phyloP scores from a whole-genome alignment of 2,113 vertebrate species.

The Uropsilus gracilis region DNA sequence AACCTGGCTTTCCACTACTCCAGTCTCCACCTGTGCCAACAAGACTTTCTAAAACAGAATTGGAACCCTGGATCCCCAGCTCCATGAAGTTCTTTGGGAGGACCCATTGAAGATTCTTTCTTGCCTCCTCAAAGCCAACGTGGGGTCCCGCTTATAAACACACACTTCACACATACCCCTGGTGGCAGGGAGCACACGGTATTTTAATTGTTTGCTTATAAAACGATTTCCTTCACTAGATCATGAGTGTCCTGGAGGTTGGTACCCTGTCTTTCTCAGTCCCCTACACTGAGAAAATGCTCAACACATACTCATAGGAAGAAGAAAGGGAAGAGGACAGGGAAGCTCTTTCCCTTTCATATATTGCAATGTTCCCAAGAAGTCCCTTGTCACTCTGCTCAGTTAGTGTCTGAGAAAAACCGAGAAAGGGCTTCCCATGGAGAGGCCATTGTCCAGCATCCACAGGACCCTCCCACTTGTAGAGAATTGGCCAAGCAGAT shows the following conservation, averaged over 20 bases:
- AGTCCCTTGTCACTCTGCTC: no score
- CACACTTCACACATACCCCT: neutral
- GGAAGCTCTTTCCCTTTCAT: no score
- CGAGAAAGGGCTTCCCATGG: no score
- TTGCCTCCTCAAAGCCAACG: neutral
- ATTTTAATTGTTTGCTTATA: neutral
- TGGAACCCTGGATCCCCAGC: rapidly evolving
- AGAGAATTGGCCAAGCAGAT: no score
- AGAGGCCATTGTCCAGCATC: no score
- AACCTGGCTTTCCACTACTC: neutral
- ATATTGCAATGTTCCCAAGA: no score
- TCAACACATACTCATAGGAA: no score
- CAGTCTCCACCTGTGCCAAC: neutral
- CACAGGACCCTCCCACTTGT: no score
- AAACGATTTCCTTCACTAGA: neutral
- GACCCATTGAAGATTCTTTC: neutral
- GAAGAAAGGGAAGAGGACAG: no score
- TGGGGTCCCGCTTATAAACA: neutral
- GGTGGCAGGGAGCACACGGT: neutral
- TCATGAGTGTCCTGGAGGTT: neutral
- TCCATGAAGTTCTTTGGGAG: neutral
- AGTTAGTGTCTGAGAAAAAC: no score
- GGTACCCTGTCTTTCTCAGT: no score
- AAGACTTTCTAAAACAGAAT: neutral
- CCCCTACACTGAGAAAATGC: no score